These are phyloP conservation scores for Oryctolagus cuniculus DNA, from an alignment of 2,113 vertebrate species.

Conservation along the genomic window DNA sequence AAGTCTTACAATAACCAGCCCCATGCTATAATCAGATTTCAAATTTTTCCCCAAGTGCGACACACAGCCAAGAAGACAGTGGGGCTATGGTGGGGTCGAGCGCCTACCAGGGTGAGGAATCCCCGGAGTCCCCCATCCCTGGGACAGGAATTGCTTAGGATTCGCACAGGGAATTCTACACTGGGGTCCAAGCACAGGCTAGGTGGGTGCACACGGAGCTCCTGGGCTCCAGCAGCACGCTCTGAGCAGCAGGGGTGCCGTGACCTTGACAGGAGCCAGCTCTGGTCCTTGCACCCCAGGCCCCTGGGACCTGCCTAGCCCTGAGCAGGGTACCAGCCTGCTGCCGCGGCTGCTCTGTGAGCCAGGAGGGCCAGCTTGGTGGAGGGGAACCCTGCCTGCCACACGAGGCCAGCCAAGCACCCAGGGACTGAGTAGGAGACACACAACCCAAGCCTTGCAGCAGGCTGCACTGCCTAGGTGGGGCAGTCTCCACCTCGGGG, in stretches of 20 bases:
- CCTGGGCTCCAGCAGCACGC: neutral
- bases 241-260: neutral
- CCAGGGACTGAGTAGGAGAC: neutral
- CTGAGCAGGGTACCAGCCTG: neutral
- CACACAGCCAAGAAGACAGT: neutral
- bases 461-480: fast-evolving
- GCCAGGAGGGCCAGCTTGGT: neutral
- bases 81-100: neutral
- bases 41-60: neutral
- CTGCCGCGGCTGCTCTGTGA: neutral
- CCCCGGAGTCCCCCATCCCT: neutral
- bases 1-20: neutral
- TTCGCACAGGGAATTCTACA: neutral
- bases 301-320: neutral
- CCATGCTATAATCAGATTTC: neutral
- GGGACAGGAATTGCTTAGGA: neutral
- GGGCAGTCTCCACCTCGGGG: neutral
- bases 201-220: fast-evolving
- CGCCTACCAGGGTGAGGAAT: neutral
- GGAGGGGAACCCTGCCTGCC: neutral
- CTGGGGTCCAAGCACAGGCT: neutral
- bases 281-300: neutral
- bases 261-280: neutral
- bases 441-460: too few relatives aligned
- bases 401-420: neutral